Conservation (phyloP, 2,113 vertebrate species). For the Electrona antarctica region DNA sequence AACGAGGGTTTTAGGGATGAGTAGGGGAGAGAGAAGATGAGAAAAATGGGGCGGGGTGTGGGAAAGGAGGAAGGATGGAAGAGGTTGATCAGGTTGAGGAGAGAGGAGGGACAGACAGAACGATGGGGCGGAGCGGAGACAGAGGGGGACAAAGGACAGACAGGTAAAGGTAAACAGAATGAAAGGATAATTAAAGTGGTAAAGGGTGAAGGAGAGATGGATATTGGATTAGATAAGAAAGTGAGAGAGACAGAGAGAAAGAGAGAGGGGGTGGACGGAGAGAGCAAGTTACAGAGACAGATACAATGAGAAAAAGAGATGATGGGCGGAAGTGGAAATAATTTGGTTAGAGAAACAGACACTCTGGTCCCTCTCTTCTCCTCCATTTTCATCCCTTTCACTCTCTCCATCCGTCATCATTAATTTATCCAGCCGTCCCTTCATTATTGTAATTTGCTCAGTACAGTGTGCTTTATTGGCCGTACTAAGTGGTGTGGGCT, state of each 20-base stretch:
- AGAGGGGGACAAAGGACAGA: background rate
- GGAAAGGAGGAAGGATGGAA: background rate
- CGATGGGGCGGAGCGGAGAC: background rate
- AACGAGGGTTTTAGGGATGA: background rate
- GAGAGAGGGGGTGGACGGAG: background rate
- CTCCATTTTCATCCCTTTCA: conserved; percentile 44
- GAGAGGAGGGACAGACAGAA: background rate
- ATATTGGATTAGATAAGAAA: conserved; percentile 1
- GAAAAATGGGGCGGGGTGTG: background rate
- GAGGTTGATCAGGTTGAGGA: background rate
- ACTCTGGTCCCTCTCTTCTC: conserved; percentile 33
- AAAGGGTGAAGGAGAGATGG: conserved; percentile 1
- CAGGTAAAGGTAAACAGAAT: conserved; percentile 9
- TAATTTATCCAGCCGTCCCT: conserved; percentile 69
- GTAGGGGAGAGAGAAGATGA: too few species aligned
- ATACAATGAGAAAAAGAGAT: background rate
- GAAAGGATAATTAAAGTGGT: conserved; percentile 9
- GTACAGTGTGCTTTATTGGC: conserved; percentile 72
- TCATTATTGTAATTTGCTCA: conserved; percentile 75
- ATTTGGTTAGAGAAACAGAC: conserved; percentile 44
- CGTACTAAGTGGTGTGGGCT: conserved; percentile 69
- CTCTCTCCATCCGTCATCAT: conserved; percentile 72
- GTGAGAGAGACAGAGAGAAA: conserved; percentile 14
- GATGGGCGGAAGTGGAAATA: conserved; percentile 44
- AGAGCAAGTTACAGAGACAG: background rate